A percentile compares a stretch with the other conserved stretches of the same genome.
Conservation (phyloP, 2,888 invertebrate species). For the Brachyopa scutellaris region DNA sequence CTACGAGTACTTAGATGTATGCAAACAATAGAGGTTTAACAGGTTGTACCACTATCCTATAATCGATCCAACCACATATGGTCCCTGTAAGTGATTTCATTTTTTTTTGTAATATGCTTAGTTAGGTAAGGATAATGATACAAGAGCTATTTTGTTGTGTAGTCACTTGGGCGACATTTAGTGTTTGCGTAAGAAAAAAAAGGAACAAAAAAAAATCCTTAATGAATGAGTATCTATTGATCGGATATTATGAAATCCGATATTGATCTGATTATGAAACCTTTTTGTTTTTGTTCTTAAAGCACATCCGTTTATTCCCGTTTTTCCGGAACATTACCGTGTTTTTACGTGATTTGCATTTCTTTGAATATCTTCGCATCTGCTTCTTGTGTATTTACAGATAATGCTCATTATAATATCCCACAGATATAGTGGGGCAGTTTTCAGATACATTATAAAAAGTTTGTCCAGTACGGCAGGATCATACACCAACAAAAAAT, state of each 20-base stretch:
- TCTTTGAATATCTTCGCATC: conserved; percentile 21
- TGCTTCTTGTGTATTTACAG: conserved; percentile 55
- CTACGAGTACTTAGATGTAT: not conserved
- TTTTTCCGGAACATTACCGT: conserved; percentile 74
- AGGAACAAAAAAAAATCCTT: conserved; percentile 2
- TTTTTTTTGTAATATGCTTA: conserved; percentile 74
- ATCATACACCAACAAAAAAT: conserved; percentile 22
- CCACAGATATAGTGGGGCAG: conserved; percentile 26
- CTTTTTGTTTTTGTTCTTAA: conserved; percentile 26
- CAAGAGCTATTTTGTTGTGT: conserved; percentile 32
- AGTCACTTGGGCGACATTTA: conserved; percentile 63
- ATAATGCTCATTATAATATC: conserved; percentile 48
- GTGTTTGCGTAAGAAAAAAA: conserved; percentile 6
- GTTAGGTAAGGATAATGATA: conserved; percentile 5
- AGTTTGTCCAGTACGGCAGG: conserved; percentile 20
- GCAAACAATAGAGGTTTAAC: conserved; percentile 70
- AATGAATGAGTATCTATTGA: conserved; percentile 35
- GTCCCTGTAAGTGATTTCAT: conserved; percentile 57
- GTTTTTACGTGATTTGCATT: conserved; percentile 5
- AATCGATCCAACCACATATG: conserved; percentile 77
- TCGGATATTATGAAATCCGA: conserved; percentile 68
- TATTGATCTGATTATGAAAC: conserved; percentile 52
- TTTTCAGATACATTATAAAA: conserved; percentile 28
- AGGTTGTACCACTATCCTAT: conserved; percentile 76
- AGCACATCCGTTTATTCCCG: conserved; percentile 69